Evolutionary conservation across 2,113 vertebrate species (phyloP), one percentile per base, ranked within the genome.

Genomic region (Taxidea taxus): DNA sequence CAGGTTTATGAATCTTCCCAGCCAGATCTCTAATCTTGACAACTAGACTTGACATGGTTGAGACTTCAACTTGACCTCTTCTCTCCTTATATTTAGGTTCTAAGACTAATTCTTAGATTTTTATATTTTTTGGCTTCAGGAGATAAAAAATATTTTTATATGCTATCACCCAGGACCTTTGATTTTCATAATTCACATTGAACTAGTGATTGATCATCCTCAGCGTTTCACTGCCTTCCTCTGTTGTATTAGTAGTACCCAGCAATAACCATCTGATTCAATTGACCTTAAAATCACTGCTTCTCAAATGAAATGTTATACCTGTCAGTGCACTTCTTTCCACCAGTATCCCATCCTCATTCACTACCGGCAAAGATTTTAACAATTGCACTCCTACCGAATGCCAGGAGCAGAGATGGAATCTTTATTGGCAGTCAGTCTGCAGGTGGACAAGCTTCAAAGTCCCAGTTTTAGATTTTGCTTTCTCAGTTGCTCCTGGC

Each of bases 181-280:
- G 42, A 39, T 90, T 92, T 93, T 97, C 78, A 78, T 54, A 84
- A 49, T 92, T 90, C 15, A 78, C 44, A 58, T 74, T 87, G 37
- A 96, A 25, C 77, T 87, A 75, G 21, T 91, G 25, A 68, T 88
- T 85, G 78, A n/a, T 90, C 25, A 58, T 25, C 66, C 47, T 95
- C 29, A 27, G 27, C 3, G 82, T 95, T 85, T 81, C 72, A 68
- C 18, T 16, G 14, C 82, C 54, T 96, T 87, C 91, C 51, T 89
- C n/a, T 27, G 58, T 3, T 86, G 8, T 10, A n/a, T 70, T 75
- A 60, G 51, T 83, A 91, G 47, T 7, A 23, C 34, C 18, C 60
- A 87, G 84, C 13, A 95, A 54, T 31, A 84, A 54, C 29, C 21
- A 87, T 87, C 1, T 3, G 42, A 91, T 80, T 96, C 44, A 23